phyloP scores from a whole-genome alignment of 2,797 vertebrate species.

The Paedocypris micromegethes region DNA sequence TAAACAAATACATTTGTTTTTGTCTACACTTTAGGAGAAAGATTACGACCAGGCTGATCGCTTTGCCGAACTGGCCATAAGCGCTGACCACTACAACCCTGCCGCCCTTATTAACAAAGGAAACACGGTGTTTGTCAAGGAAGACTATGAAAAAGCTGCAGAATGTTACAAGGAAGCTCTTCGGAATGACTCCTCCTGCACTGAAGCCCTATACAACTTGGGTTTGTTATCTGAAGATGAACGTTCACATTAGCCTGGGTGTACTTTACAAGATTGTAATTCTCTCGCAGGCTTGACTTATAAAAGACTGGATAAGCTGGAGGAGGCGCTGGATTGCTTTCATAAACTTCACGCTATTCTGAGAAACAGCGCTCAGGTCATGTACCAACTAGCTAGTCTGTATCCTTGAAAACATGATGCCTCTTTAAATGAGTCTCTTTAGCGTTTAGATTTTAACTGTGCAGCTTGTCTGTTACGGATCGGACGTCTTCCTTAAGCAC shows the following conservation, averaged over 20 bases:
- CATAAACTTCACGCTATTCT: conserved; percentile 93
- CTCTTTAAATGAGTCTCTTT: not conserved
- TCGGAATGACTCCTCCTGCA: conserved; percentile 93
- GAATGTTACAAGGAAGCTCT: conserved; percentile 96
- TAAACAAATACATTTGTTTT: not conserved
- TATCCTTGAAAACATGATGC: conserved; percentile 69
- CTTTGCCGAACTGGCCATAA: conserved; percentile 92
- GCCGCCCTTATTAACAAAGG: conserved; percentile 95
- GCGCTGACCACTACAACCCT: conserved; percentile 89
- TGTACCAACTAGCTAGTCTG: conserved; percentile 87
- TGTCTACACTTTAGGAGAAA: conserved; percentile 73
- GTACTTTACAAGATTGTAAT: not conserved
- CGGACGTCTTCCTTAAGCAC: conserved; percentile 47
- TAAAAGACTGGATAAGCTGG: conserved; percentile 80
- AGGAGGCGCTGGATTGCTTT: conserved; percentile 92
- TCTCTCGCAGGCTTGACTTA: conserved; percentile 78
- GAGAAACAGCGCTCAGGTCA: conserved; percentile 84
- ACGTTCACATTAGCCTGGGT: not conserved
- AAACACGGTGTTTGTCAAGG: conserved; percentile 82
- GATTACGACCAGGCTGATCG: conserved; percentile 84
- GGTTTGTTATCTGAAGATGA: conserved; percentile 62
- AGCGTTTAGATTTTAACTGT: too few relatives aligned
- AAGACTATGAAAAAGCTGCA: conserved; percentile 88
- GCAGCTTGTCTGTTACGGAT: not conserved
- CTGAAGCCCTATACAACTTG: conserved; percentile 93